Conservation (phyloP, 2,797 vertebrate genomes). For the Staurois parvus region DNA sequence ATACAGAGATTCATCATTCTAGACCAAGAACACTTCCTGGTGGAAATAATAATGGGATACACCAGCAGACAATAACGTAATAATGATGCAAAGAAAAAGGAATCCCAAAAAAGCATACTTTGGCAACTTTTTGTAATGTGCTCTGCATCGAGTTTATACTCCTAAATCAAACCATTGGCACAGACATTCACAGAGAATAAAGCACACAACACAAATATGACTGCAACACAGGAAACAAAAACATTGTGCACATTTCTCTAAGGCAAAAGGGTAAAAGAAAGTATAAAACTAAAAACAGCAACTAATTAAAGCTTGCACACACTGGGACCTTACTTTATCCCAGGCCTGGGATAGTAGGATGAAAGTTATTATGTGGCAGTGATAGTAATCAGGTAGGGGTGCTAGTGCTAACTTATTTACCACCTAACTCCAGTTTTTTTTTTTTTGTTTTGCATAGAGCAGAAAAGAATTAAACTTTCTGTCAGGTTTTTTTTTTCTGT, state of each 20-base stretch:
- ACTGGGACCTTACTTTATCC: not conserved
- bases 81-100: conserved; percentile 69
- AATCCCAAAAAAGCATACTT: conserved; percentile 62
- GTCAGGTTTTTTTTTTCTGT: not conserved
- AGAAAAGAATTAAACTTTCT: not conserved
- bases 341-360: not conserved
- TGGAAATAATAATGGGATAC: conserved; percentile 17
- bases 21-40: conserved; percentile 24
- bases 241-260: not conserved
- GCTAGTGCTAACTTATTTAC: not conserved
- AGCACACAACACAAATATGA: conserved; percentile 1
- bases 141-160: not conserved
- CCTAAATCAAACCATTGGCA: conserved; percentile 8
- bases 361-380: not conserved
- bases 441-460: not conserved
- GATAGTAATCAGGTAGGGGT: not conserved
- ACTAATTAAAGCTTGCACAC: not conserved
- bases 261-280: not conserved
- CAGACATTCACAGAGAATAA: conserved; percentile 4
- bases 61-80: conserved; percentile 71
- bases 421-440: too few species aligned
- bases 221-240: conserved; percentile 3
- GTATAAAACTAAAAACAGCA: not conserved
- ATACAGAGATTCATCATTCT: conserved; percentile 34
- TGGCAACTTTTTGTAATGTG: conserved; percentile 37